phyloP scores from a whole-genome alignment of 2,797 vertebrate genomes.

The Chelmon rostratus region DNA sequence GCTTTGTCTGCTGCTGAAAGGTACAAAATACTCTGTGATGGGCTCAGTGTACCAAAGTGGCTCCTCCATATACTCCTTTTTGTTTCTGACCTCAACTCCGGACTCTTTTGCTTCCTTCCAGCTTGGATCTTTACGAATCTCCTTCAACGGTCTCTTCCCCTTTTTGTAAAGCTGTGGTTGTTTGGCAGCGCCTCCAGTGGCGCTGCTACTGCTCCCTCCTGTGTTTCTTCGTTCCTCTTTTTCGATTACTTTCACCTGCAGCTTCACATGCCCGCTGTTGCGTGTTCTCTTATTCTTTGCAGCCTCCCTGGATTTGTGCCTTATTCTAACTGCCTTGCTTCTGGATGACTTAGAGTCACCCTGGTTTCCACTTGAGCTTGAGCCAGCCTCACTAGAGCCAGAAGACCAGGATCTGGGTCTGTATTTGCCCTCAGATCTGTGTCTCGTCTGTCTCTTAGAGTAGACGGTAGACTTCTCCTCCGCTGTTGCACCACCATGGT shows the following conservation, averaged over 20 bases:
- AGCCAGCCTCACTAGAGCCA: conserved; percentile 97
- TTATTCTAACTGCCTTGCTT: conserved; percentile 89
- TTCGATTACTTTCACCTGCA: conserved; percentile 88
- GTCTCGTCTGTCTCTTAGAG: conserved; percentile 90
- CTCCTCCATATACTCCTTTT: conserved; percentile 97
- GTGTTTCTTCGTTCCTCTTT: conserved; percentile 87
- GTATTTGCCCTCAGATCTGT: conserved; percentile 91
- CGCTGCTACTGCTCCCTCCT: conserved; percentile 85
- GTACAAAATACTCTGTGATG: conserved; percentile 96
- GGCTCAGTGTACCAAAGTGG: conserved; percentile 99
- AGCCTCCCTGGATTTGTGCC: conserved; percentile 93
- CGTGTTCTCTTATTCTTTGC: conserved; percentile 90
- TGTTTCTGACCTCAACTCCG: conserved; percentile 87
- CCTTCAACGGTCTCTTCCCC: conserved; percentile 92
- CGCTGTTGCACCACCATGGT: conserved; percentile 77
- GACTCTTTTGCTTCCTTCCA: conserved; percentile 87
- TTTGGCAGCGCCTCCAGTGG: conserved; percentile 83
- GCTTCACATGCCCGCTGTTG: conserved; percentile 89
- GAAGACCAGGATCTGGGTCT: conserved; percentile 98
- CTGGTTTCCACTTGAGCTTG: conserved; percentile 95
- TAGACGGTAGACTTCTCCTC: conserved; percentile 88
- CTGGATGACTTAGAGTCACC: conserved; percentile 88
- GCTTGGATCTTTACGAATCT: conserved; percentile 89
- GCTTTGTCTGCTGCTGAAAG: conserved; percentile 93
- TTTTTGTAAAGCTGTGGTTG: conserved; percentile 92